Percentiles rank a stretch among this genome's conserved stretches.
phyloP scores from a whole-genome alignment of 23 tunicate genomes.

The Diplosoma virens region DNA sequence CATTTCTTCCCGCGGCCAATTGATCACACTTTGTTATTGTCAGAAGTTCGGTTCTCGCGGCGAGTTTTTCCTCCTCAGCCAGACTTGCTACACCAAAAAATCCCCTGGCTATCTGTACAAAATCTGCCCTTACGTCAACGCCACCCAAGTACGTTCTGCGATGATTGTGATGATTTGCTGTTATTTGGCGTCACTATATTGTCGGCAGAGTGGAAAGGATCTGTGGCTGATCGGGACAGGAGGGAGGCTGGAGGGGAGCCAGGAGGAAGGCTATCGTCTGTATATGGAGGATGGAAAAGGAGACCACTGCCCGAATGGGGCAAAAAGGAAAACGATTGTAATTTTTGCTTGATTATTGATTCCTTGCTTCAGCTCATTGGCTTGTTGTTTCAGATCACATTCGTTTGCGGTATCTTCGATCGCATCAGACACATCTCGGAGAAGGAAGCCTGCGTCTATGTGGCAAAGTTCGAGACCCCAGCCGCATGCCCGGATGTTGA shows the following conservation, averaged over 20 bases:
- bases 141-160: constrained; percentile 74
- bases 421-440: constrained; percentile 65
- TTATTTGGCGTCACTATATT: background rate
- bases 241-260: constrained; percentile 45
- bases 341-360: background rate
- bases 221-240: constrained; percentile 74
- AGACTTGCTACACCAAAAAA: constrained; percentile 57
- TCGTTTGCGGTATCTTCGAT: constrained; percentile 47
- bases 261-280: constrained; percentile 10
- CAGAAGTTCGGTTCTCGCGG: constrained; percentile 65
- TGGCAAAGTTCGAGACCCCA: constrained; percentile 77
- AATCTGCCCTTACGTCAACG: constrained; percentile 76
- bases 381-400: constrained; percentile 33
- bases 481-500: constrained; percentile 70
- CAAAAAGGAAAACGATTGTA: constrained; percentile 61
- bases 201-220: constrained; percentile 58
- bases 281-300: constrained; percentile 64
- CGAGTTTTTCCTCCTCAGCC: constrained; percentile 62
- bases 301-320: constrained; percentile 89
- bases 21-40: background rate
- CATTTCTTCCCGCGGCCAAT: too few relatives aligned
- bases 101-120: constrained; percentile 86
- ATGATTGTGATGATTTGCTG: background rate
- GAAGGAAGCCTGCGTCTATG: constrained; percentile 86
- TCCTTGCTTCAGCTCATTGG: background rate